phyloP scores from a whole-genome alignment of 2,113 vertebrate species.

The Hydrochoerus hydrochaeris region DNA sequence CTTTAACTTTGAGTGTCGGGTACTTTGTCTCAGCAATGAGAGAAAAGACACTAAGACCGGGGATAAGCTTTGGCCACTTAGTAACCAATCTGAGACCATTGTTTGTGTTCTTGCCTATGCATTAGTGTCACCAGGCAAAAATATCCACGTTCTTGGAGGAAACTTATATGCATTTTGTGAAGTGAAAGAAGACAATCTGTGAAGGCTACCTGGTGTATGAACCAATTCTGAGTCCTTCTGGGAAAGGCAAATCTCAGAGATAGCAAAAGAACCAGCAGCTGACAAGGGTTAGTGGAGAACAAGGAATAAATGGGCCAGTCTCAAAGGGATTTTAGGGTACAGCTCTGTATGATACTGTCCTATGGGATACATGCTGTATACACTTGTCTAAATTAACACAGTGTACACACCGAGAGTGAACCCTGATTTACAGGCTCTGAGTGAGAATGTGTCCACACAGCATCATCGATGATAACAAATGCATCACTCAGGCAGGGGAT shows the following conservation, averaged over 20 bases:
- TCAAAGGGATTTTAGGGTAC: background rate
- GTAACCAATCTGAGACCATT: background rate
- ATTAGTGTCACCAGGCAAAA: background rate
- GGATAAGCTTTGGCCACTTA: background rate
- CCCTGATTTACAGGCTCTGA: background rate
- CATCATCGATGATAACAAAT: background rate
- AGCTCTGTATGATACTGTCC: background rate
- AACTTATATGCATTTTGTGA: background rate
- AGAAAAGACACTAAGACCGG: background rate
- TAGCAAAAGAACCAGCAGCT: background rate
- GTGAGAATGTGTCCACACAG: no score
- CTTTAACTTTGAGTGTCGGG: background rate
- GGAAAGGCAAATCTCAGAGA: background rate
- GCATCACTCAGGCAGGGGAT: no score
- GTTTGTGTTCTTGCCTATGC: background rate
- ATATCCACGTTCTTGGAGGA: background rate
- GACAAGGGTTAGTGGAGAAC: background rate
- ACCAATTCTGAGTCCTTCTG: background rate
- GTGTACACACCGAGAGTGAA: background rate
- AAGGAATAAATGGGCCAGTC: background rate
- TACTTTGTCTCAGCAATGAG: background rate
- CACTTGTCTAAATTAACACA: background rate
- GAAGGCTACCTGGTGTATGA: background rate
- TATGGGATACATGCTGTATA: background rate
- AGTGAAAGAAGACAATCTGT: background rate